These are phyloP conservation scores for Sciurus carolinensis DNA, from an alignment of 2,797 vertebrate genomes.

Conservation along the genomic window DNA sequence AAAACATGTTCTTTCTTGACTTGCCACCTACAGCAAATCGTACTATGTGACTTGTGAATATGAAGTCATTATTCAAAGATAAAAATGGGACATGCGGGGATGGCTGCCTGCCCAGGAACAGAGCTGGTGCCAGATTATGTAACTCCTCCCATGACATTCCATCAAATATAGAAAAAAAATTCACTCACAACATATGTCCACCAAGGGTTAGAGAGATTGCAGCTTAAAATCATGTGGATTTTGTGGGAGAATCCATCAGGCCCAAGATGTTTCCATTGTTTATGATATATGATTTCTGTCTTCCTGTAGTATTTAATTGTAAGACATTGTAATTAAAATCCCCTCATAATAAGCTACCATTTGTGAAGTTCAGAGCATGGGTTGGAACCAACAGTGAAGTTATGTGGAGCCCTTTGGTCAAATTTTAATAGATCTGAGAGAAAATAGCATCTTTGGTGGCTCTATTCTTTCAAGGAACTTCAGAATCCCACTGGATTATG, in stretches of 20 bases:
- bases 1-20: slow-evolving; percentile 28
- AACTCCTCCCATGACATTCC: background rate
- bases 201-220: background rate
- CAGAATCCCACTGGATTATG: background rate
- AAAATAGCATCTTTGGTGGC: background rate
- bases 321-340: background rate
- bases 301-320: background rate
- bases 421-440: background rate
- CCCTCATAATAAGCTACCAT: background rate
- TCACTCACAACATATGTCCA: background rate
- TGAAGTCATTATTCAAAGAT: slow-evolving; percentile 53
- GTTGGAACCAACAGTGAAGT: background rate
- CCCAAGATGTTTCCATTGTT: background rate
- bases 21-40: background rate
- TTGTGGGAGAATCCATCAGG: background rate
- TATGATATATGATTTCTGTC: slow-evolving; percentile 1
- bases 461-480: background rate
- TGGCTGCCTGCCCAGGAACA: background rate
- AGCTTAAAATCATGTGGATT: background rate
- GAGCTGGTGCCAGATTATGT: background rate
- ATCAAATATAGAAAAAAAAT: background rate
- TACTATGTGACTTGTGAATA: slow-evolving; percentile 22
- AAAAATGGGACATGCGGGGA: background rate
- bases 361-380: background rate
- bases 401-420: too few species aligned